Evolutionary conservation across 2,797 vertebrate species (phyloP), one percentile per base, ranked within the genome.

Genomic region (Phataginus tetradactyla): DNA sequence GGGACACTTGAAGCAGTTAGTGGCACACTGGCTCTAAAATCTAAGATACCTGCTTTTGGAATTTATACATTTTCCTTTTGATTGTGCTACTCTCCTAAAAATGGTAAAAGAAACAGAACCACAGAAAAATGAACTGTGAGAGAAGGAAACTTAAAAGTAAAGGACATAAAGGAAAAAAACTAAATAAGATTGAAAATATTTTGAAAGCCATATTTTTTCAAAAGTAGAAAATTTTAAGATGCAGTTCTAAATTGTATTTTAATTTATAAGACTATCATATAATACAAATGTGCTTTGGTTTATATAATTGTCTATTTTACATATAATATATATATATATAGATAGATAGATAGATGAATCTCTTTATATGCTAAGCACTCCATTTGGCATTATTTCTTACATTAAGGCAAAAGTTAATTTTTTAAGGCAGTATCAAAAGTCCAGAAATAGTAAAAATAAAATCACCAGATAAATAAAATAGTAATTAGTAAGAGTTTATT

Each of bases 211-310:
- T 64, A 61, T 32, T 51, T 93, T 91, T 71, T 77, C 64, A 74
- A 77, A 77, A 49, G 5, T 39, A 91, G 29, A 61, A 14, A 27
- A 57, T 18, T 3, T 15, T 68, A 77, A 85, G 21, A 55, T 78
- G 49, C 25, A 42, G 8, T 34, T 64, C 4, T 79, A 42, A 57
- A 55, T 57, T 91, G 1, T 37, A 64, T 61, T 4, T 57, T 29
- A 45, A n/a, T 37, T 83, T 96, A 64, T 64, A 74, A 95, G 34
- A 92, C 20, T 37, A 57, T 32, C 3, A 87, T 78, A 57, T 95
- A 93, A 78, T 6, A 71, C 49, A 53, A 91, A 81, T 81, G 34
- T 4, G n/a, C 53, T 80, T 91, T 87, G 8, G 14, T 53, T 85
- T 71, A 32, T 55, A 21, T 78, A 42, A 64, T 14, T 85, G 15